Base-by-base conservation (phyloP, 2,113 vertebrate species). In the Pterocles gutturalis region DNA sequence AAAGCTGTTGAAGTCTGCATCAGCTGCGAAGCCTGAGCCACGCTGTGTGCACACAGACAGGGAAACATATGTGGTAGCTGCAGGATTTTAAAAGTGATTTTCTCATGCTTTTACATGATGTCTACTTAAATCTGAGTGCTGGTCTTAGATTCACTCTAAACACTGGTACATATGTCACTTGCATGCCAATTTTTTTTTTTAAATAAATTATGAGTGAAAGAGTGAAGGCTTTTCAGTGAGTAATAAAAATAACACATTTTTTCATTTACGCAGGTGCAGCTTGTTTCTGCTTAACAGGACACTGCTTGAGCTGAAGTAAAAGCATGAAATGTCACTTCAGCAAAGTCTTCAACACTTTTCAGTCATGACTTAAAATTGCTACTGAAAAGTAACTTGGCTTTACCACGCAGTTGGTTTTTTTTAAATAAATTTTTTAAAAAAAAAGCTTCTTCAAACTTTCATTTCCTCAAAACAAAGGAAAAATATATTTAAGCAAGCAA, bases 21-120 rank as follows among this genome's bases (percentile, higher is more conserved):
- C 48, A 2, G 38, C 62, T 64, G 64, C 5, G 61, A 73, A 41
- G 19, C 62, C 54, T 61, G 57, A 90, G n/a, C 31, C 2, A 2
- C 2, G 1, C 15, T 57, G 2, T 36, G 51, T 36, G 34, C n/a
- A 9, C 7, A 17, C 0, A 20, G 4, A 53, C 38, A 45, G 5
- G 6, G 21, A 36, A 83, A n/a, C 8, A n/a, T 21, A 29, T 33
- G 33, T 33, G 41, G 73, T 78, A 57, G 57, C 69, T 94, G 60
- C 13, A n/a, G 72, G 41, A 46, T 41, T 85, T 91, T 73, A 87
- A 83, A 29, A 80, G 71, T 55, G 8, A 84, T 96, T 97, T 96
- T 90, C 92, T 90, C 55, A 25, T 83, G 17, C 29, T 89, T 96
- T 66, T 94, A 58, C 49, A 64, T n/a, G 41, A 48, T 54, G 43